Evolutionary conservation across 2,888 invertebrate species (phyloP).

Genomic region (Isotomurus palustris): DNA sequence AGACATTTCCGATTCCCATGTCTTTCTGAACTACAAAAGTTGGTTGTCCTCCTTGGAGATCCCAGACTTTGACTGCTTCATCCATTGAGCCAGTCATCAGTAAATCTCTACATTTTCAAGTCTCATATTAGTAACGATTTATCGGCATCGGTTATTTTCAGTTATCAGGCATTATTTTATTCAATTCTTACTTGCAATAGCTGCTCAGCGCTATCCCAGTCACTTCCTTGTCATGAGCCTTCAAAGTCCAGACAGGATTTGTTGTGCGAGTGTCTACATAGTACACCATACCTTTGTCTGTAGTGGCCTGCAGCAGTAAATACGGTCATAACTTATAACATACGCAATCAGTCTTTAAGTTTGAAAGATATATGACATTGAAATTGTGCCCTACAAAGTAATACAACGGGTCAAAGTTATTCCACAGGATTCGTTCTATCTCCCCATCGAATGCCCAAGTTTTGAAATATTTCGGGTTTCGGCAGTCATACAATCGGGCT

Average conservation of each 20-base stretch:
- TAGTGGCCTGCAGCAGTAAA: constrained; percentile 52
- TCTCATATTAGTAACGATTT: constrained; percentile 21
- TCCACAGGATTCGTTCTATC: constrained; percentile 83
- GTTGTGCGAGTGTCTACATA: constrained; percentile 66
- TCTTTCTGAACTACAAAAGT: constrained; percentile 54
- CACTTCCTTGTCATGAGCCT: constrained; percentile 77
- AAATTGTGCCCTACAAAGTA: constrained; percentile 59
- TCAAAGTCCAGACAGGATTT: constrained; percentile 65
- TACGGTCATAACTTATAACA: too few species aligned
- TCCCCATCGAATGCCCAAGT: constrained; percentile 72
- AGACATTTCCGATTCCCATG: constrained; percentile 65
- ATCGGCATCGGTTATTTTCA: too few species aligned
- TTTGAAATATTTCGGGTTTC: constrained; percentile 58
- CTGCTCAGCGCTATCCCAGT: constrained; percentile 58
- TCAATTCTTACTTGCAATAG: constrained; percentile 23
- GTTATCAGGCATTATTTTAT: too few species aligned
- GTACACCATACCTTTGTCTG: constrained; percentile 60
- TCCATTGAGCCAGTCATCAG: constrained; percentile 75
- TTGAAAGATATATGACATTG: too few species aligned
- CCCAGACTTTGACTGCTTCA: constrained; percentile 82
- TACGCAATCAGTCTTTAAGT: too few species aligned
- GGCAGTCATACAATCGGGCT: constrained; percentile 77
- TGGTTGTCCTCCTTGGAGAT: constrained; percentile 50
- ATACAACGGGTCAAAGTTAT: constrained; percentile 68
- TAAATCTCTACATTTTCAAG: constrained; percentile 51